Evolutionary conservation across 2,888 invertebrate genomes (phyloP), one percentile per base, ranked within the genome.

Genomic region (Cylloceria caligata): DNA sequence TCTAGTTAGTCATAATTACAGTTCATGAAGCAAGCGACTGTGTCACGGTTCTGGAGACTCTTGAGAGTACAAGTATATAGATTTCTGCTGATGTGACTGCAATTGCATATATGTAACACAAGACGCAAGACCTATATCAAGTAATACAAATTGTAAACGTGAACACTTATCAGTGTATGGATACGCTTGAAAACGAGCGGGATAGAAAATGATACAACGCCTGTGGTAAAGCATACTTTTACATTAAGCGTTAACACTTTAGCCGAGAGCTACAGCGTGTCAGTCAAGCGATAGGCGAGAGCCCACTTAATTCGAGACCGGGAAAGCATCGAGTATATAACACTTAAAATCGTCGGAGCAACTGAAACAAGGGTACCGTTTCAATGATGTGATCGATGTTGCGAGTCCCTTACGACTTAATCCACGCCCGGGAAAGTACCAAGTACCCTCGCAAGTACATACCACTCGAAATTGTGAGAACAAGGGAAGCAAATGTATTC

Each of bases 1-100:
- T 78, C 81, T 77, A 73, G 81, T 81, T 81, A 77, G 68, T 68
- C 69, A 77, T 78, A 78, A 81, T 77, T 64, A 81, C 77, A 73
- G 81, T 49, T 47, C 64, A 69, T 67, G 67, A 57, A 71, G 81
- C 49, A 36, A 13, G 36, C 60, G 62, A 19, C 21, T 47, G 47
- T 2, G 24, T 76, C 57, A 62, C 62, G 76, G 47, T 42, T 72
- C 64, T 65, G 21, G 49, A 64, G 49, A 52, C 36, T 36, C 69
- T 77, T 47, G 21, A 71, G 74, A 67, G 49, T 34, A 42, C 36
- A 13, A 13, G 7, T 6, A 75, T 30, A 55, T 57, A 36, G 69
- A 57, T 49, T 57, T 71, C 65, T 42, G 71, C 60, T 72, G 71
- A 77, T 67, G 77, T 49, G 45, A 52, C 73, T 64, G 62, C 67